Evolutionary conservation across 2,888 invertebrate genomes (phyloP).

Genomic region (Platycnemis pennipes): DNA sequence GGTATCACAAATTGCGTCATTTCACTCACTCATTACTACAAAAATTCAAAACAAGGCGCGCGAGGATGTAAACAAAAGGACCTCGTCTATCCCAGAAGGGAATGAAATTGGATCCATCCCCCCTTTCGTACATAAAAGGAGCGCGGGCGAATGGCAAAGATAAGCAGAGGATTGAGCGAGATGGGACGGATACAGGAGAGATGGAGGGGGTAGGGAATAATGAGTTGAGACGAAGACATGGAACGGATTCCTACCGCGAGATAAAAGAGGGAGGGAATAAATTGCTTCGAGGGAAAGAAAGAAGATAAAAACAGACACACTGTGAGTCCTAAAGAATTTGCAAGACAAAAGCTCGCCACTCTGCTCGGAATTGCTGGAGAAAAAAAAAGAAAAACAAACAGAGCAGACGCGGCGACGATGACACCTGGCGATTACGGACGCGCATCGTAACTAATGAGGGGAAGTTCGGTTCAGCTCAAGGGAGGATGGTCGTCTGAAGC

Average conservation of each 20-base stretch:
- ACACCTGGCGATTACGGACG: conserved; percentile 1
- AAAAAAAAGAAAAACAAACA: not conserved
- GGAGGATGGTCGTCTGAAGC: not conserved
- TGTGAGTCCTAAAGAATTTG: not conserved
- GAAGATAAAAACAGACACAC: not conserved
- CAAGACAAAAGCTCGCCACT: conserved; percentile 35
- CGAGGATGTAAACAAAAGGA: not conserved
- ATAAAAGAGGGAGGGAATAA: conserved; percentile 3
- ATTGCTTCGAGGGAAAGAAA: not conserved
- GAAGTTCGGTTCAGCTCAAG: not conserved
- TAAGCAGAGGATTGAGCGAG: not conserved
- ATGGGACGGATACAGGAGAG: not conserved
- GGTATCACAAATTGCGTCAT: not conserved
- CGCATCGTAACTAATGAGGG: conserved; percentile 17
- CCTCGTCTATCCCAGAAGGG: not conserved
- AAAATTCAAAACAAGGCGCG: not conserved
- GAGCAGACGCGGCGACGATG: not conserved
- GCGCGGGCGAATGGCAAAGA: not conserved
- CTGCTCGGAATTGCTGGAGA: not conserved
- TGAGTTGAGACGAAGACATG: conserved; percentile 1
- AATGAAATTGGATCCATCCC: not conserved
- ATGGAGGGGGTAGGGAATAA: not conserved
- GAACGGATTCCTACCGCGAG: not conserved
- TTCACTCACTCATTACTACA: not conserved
- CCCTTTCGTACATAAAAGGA: not conserved